phyloP scores from a whole-genome alignment of 2,888 invertebrate species.

The Buathra laborator region DNA sequence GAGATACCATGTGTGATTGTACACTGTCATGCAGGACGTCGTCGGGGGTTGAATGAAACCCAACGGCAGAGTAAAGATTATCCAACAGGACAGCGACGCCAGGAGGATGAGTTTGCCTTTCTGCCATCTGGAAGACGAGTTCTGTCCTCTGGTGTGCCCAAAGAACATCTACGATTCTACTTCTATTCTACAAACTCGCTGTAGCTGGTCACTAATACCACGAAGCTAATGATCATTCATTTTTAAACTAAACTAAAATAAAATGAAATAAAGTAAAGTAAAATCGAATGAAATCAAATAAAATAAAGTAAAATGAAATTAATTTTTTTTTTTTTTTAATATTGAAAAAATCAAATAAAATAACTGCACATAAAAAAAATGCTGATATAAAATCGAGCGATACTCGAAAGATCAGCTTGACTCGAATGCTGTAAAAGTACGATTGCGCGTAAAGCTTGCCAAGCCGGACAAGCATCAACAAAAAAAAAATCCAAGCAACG shows the following conservation, averaged over 20 bases:
- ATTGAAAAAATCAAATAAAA: no score
- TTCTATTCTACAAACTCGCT: conserved; percentile 68
- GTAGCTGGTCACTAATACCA: conserved; percentile 45
- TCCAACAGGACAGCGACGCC: conserved; percentile 97
- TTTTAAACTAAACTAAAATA: no score
- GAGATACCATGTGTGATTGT: conserved; percentile 89
- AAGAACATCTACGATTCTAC: conserved; percentile 72
- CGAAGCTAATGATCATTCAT: conserved; percentile 26
- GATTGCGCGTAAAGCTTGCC: neutral
- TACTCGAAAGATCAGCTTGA: neutral
- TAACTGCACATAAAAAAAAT: no score
- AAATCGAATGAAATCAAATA: no score
- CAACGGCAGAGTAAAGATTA: conserved; percentile 97
- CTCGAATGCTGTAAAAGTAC: neutral
- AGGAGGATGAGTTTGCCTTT: conserved; percentile 95
- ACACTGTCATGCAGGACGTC: conserved; percentile 91
- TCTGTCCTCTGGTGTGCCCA: conserved; percentile 72
- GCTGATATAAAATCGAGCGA: neutral
- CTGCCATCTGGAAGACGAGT: conserved; percentile 88
- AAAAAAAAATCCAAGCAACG: no score
- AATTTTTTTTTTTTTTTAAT: no score
- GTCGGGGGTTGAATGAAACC: conserved; percentile 98
- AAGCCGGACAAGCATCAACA: conserved; percentile 11
- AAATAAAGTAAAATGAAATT: no score
- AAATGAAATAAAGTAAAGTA: no score